A percentile compares a stretch with the other conserved stretches of the same genome.
Conservation (phyloP, 92 coral and sea anemone genomes). For the Parazoanthus darwini region DNA sequence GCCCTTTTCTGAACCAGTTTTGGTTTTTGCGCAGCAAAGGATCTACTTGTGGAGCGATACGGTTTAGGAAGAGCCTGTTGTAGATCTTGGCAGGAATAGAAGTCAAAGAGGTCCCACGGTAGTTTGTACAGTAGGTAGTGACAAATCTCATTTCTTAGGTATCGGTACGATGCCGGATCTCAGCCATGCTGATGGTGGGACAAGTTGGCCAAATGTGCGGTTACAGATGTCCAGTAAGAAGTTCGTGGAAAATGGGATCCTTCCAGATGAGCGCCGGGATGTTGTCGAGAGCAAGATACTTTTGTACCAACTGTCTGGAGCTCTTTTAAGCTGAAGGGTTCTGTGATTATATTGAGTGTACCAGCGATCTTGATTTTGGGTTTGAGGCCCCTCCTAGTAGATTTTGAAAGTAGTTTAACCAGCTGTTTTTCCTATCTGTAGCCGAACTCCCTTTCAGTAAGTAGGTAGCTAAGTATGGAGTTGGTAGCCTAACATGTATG, state of each 20-base stretch:
- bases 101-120: constrained; percentile 35
- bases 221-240: constrained; percentile 53
- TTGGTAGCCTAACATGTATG: too few relatives aligned
- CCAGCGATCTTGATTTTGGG: constrained; percentile 40
- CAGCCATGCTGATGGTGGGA: constrained; percentile 54
- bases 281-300: constrained; percentile 46
- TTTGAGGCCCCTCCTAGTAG: constrained; percentile 45
- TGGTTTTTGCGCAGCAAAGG: neutral
- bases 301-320: neutral
- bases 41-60: constrained; percentile 31
- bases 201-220: constrained; percentile 35
- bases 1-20: too few relatives aligned
- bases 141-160: constrained; percentile 54
- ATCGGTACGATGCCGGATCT: constrained; percentile 46
- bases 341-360: constrained; percentile 46
- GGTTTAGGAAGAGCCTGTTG: constrained; percentile 50
- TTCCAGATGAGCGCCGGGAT: constrained; percentile 57
- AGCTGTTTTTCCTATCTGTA: constrained; percentile 46
- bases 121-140: constrained; percentile 36
- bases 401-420: constrained; percentile 49
- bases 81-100: constrained; percentile 53
- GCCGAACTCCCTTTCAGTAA: constrained; percentile 42
- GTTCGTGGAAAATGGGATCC: constrained; percentile 45
- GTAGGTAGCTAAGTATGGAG: too few relatives aligned
- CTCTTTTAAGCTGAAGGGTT: constrained; percentile 16